Percentiles rank a stretch among this genome's conserved stretches.
These are phyloP conservation scores for Plotosus lineatus DNA, from an alignment of 2,113 vertebrate species.

Conservation along the genomic window DNA sequence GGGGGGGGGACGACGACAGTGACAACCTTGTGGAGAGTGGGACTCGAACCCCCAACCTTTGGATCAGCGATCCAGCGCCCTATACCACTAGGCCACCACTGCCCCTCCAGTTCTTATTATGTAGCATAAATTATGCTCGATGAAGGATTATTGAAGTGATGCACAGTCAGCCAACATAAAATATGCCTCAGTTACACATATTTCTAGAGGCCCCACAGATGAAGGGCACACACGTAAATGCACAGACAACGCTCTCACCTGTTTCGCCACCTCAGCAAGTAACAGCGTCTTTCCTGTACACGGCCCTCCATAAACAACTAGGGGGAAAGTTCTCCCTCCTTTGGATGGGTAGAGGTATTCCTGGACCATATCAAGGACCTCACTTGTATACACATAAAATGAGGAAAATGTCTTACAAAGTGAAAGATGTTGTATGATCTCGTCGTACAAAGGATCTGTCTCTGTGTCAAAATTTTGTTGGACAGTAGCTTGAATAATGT, in stretches of 20 bases:
- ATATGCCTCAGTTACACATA: slow-evolving; percentile 54
- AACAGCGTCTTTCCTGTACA: slow-evolving; percentile 97
- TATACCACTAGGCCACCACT: too few species aligned
- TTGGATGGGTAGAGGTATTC: slow-evolving; percentile 90
- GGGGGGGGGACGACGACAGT: too few species aligned
- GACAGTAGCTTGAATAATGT: slow-evolving; percentile 96
- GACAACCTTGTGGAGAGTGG: too few species aligned
- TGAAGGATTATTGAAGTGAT: slow-evolving; percentile 35
- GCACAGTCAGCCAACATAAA: slow-evolving; percentile 38
- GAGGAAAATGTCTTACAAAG: slow-evolving; percentile 88
- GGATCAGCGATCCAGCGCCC: too few species aligned
- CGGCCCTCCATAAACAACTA: slow-evolving; percentile 91
- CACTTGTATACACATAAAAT: slow-evolving; percentile 88
- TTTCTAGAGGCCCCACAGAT: slow-evolving; percentile 57
- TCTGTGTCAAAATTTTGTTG: slow-evolving; percentile 97
- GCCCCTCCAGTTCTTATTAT: slow-evolving; percentile 36
- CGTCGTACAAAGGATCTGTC: slow-evolving; percentile 88
- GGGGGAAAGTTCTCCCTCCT: slow-evolving; percentile 82
- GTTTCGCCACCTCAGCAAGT: slow-evolving; percentile 89
- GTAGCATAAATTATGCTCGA: slow-evolving; percentile 48
- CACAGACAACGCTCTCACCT: slow-evolving; percentile 73
- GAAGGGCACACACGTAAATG: slow-evolving; percentile 13
- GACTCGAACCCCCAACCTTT: too few species aligned
- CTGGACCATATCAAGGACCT: slow-evolving; percentile 85
- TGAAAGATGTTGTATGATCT: slow-evolving; percentile 93